These are phyloP conservation scores for Plectropomus leopardus DNA, from an alignment of 2,113 vertebrate genomes.

Conservation along the genomic window DNA sequence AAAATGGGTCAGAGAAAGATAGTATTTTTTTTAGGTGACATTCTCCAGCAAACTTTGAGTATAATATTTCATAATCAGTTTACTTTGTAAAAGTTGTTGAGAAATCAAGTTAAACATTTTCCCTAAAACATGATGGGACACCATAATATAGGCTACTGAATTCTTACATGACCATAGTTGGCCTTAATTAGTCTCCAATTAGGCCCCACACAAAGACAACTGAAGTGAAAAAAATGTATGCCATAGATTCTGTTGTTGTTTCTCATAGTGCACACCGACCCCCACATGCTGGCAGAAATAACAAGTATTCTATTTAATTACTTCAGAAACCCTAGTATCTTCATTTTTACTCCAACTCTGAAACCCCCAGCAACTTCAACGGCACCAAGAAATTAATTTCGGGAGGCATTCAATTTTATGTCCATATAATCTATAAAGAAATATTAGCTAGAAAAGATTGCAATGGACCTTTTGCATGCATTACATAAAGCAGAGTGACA, in stretches of 20 bases:
- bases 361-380: no score
- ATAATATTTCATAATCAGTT: slow-evolving; percentile 9
- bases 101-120: slow-evolving; percentile 22
- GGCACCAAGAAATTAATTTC: neutral
- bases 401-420: neutral
- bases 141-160: slow-evolving; percentile 24
- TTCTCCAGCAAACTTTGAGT: neutral
- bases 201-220: slow-evolving; percentile 44
- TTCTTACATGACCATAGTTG: slow-evolving; percentile 46
- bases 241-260: slow-evolving; percentile 32
- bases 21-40: neutral
- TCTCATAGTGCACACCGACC: slow-evolving; percentile 20
- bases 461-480: neutral
- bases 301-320: slow-evolving; percentile 42
- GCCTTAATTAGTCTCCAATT: slow-evolving; percentile 63
- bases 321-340: slow-evolving; percentile 13
- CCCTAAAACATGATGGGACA: slow-evolving; percentile 9
- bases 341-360: no score
- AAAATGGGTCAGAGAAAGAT: slow-evolving; percentile 32
- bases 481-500: neutral
- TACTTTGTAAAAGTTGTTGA: slow-evolving; percentile 6
- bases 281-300: slow-evolving; percentile 12
- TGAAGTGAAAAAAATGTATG: slow-evolving; percentile 13
- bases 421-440: neutral
- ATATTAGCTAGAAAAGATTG: neutral